phyloP scores from a whole-genome alignment of 2,113 vertebrate genomes.

The Prochilodus magdalenae region DNA sequence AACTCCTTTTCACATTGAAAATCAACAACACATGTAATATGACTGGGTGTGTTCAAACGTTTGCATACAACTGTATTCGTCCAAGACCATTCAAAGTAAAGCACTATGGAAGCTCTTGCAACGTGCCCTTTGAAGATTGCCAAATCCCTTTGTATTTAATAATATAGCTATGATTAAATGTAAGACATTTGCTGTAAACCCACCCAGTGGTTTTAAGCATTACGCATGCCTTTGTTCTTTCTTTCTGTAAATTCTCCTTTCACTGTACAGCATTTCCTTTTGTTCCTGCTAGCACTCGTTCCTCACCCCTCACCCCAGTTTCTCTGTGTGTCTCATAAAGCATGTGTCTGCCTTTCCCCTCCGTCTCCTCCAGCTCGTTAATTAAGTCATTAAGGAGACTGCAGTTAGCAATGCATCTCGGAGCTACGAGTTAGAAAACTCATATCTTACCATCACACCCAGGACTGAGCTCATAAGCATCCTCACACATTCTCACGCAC shows the following conservation, averaged over 20 bases:
- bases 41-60: no score
- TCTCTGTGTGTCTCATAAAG: slow-evolving; percentile 21
- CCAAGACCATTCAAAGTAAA: not conserved
- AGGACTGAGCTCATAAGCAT: not conserved
- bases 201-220: not conserved
- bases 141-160: not conserved
- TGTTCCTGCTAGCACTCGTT: not conserved
- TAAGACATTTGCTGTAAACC: not conserved
- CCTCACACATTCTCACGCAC: not conserved
- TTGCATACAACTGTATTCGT: not conserved
- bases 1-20: no score
- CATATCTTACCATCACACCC: slow-evolving; percentile 39
- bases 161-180: not conserved
- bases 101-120: not conserved
- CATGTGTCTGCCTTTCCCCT: not conserved
- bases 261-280: not conserved
- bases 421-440: slow-evolving; percentile 47
- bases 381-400: slow-evolving; percentile 35
- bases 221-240: not conserved
- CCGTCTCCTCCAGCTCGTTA: slow-evolving; percentile 27
- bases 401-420: slow-evolving; percentile 27
- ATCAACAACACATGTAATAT: no score
- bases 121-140: not conserved
- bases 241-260: not conserved
- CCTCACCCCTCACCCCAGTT: not conserved